phyloP scores from a whole-genome alignment of 2,113 vertebrate species.

The Cephalopterus ornatus region DNA sequence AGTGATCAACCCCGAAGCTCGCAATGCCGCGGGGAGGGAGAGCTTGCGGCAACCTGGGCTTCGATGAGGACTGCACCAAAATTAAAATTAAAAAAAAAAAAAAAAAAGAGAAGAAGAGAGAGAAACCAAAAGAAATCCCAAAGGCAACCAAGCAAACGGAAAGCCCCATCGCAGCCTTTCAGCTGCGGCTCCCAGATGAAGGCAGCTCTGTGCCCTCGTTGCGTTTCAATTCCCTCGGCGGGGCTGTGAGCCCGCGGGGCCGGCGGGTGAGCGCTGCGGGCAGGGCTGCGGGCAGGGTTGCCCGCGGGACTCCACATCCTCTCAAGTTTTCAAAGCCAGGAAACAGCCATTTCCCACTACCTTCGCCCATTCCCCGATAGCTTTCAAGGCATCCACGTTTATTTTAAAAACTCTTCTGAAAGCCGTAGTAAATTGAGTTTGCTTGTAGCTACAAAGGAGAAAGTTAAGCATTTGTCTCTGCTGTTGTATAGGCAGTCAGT shows the following conservation, averaged over 20 bases:
- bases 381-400: conserved; percentile 12
- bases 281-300: neutral
- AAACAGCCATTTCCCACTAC: conserved; percentile 19
- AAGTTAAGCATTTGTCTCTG: conserved; percentile 53
- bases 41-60: neutral
- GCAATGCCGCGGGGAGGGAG: neutral
- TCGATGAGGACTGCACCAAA: neutral
- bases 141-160: neutral
- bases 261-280: neutral
- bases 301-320: neutral
- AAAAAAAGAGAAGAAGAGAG: accelerated
- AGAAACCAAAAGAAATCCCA: neutral
- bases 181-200: neutral
- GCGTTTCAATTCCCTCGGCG: neutral
- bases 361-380: neutral
- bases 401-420: conserved; percentile 41
- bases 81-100: no score
- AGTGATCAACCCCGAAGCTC: neutral
- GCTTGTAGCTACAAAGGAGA: conserved; percentile 60
- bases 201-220: neutral
- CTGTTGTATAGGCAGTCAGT: conserved; percentile 41
- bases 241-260: neutral
- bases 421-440: conserved; percentile 46
- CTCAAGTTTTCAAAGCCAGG: conserved; percentile 8
- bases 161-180: neutral